Conservation (phyloP, 2,888 invertebrate genomes). For the Eumerus sabulonum region DNA sequence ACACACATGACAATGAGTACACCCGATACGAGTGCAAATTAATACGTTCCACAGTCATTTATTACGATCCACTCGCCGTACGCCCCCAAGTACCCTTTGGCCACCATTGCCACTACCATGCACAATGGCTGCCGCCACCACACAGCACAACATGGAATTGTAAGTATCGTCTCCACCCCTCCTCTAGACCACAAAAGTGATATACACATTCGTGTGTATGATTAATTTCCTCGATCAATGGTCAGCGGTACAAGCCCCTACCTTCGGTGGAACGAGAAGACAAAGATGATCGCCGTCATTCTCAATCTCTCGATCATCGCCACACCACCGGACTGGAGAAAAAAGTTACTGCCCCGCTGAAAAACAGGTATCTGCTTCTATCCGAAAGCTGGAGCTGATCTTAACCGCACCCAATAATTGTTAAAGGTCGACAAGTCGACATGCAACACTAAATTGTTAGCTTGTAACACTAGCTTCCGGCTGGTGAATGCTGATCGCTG, state of each 20-base stretch:
- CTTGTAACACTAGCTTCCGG: slow-evolving; percentile 52
- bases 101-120: slow-evolving; percentile 16
- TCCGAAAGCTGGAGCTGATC: slow-evolving; percentile 1
- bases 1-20: no score
- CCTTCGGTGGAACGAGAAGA: background rate
- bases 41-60: slow-evolving; percentile 48
- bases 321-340: background rate
- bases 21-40: slow-evolving; percentile 39
- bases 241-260: slow-evolving; percentile 13
- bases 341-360: background rate
- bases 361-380: slow-evolving; percentile 29
- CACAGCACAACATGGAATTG: slow-evolving; percentile 11
- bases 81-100: slow-evolving; percentile 39
- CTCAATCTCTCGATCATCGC: slow-evolving; percentile 27
- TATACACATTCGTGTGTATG: slow-evolving; percentile 5
- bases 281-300: slow-evolving; percentile 55
- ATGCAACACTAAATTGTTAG: slow-evolving; percentile 45
- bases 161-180: slow-evolving; percentile 52
- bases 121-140: slow-evolving; percentile 34
- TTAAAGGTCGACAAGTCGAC: slow-evolving; percentile 48
- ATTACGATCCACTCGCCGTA: slow-evolving; percentile 40
- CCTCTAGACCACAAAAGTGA: slow-evolving; percentile 14
- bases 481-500: no score
- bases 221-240: slow-evolving; percentile 49
- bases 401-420: slow-evolving; percentile 48